Evolutionary conservation across 2,888 invertebrate genomes (phyloP), one percentile per base, ranked within the genome.

Genomic region (Hypsopygia costalis): DNA sequence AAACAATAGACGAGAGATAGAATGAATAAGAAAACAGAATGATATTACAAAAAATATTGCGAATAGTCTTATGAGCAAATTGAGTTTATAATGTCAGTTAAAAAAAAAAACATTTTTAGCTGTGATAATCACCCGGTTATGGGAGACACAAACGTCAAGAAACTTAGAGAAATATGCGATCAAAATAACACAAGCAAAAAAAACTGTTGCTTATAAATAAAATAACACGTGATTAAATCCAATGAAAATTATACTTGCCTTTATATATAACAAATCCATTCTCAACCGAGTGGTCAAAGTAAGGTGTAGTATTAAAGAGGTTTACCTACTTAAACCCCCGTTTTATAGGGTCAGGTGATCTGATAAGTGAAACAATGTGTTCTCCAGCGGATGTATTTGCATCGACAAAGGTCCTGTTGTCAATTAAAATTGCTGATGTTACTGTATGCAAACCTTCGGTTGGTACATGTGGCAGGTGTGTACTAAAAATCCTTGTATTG

Each of bases 341-440:
- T 78, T 76, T 72, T 81, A 81, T 78, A 79, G 75, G 62, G 53
- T 55, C 65, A 66, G 62, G 61, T 58, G 62, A 81, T 81, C 80
- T 62, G 80, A 81, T 81, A 80, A 76, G 51, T 48, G 53, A 55
- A 67, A 80, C 79, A 81, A 80, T 80, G 75, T 62, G 64, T 41
- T 55, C 36, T 58, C 50, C 67, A 51, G 64, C 71, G 79, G 73
- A 72, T 74, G 68, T 56, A 73, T 71, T 70, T 65, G 68, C 75
- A 68, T 77, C 71, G 68, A 63, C 72, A 67, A 73, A 78, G 74
- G 80, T 77, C 74, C 76, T 62, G 60, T 73, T 78, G 78, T 80
- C 78, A 79, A 81, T 80, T 79, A 79, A 69, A 62, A 70, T 70
- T 67, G 67, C 57, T 58, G 65, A 69, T 71, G 65, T 57, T 64